Percentiles rank a stretch among this genome's conserved stretches.
Evolutionary conservation across 1,140 invertebrate genomes (phyloP).

Genomic region (Octopus bimaculoides): DNA sequence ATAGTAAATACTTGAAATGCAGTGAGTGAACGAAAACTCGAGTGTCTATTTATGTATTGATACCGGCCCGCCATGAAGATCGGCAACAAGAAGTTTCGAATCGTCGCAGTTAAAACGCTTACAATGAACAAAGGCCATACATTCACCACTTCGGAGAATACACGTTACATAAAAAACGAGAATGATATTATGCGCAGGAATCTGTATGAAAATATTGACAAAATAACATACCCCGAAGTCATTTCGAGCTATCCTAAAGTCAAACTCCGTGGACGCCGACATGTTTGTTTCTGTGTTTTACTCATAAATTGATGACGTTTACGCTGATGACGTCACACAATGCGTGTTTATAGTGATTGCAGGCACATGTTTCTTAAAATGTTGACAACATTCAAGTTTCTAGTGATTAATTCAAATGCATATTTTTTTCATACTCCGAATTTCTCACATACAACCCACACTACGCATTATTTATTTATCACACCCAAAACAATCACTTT

Average conservation of each 20-base stretch:
- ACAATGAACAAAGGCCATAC: neutral
- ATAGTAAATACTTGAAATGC: no score
- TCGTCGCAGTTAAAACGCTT: neutral
- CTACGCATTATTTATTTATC: no score
- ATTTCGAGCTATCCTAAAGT: slow-evolving; percentile 37
- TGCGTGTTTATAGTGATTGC: no score
- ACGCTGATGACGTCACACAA: slow-evolving; percentile 7
- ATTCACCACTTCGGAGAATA: neutral
- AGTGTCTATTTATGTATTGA: no score
- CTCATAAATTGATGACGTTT: slow-evolving; percentile 28
- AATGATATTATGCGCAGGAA: neutral
- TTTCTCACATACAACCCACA: no score
- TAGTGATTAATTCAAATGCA: no score
- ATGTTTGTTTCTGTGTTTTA: slow-evolving; percentile 26
- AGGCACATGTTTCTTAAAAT: no score
- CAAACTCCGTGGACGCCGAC: slow-evolving; percentile 39
- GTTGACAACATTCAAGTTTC: no score
- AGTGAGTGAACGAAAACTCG: no score
- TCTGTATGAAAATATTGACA: neutral
- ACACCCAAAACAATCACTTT: no score
- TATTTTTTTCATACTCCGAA: no score
- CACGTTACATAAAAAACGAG: neutral
- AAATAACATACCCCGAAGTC: slow-evolving; percentile 38
- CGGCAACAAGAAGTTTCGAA: neutral
- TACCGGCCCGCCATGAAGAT: neutral